Evolutionary conservation across 2,888 invertebrate species (phyloP), one percentile per base, ranked within the genome.

Genomic region (Catotricha subobsoleta): DNA sequence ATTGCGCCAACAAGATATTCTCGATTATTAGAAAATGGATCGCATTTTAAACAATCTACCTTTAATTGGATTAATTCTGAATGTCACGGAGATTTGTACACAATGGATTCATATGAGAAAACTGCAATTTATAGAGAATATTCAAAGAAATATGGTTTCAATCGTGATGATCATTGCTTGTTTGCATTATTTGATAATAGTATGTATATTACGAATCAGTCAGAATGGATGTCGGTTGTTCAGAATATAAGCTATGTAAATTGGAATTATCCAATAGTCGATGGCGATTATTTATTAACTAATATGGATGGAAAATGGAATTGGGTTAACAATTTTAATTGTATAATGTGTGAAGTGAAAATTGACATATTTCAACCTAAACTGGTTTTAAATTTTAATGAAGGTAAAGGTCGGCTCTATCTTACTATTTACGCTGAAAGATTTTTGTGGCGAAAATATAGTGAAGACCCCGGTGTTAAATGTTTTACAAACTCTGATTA

Each of bases 401-500:
- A 39, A 15, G 19, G 36, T 12, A 18, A 41, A 27, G 57, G 60
- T 28, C 54, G 52, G 30, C 54, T 71, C 39, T 43, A 55, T 13
- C 50, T 76, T 12, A 67, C 67, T 7, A 60, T 75, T 29, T 74
- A 74, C 50, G 66, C 62, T 47, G 67, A 69, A 2, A 66, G 69
- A 12, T 65, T 66, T 42, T 57, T 73, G 41, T 71, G 68, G 67
- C 64, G 64, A 44, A 59, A 66, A 46, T 57, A 62, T 27, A 46
- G 52, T 30, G 48, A 60, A 29, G 65, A 69, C 44, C 62, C 58
- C 46, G 69, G 69, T 4, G 60, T 74, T 35, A 67, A 67, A 49
- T 76, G 76, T 52, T 75, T 72, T 52, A 71, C 75, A 3, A 67
- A 74, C 50, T 69, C 71, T 1, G 53, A 56, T 18, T 64, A 67